phyloP scores from a whole-genome alignment of 2,888 invertebrate species.

The Calliopum simillimum region DNA sequence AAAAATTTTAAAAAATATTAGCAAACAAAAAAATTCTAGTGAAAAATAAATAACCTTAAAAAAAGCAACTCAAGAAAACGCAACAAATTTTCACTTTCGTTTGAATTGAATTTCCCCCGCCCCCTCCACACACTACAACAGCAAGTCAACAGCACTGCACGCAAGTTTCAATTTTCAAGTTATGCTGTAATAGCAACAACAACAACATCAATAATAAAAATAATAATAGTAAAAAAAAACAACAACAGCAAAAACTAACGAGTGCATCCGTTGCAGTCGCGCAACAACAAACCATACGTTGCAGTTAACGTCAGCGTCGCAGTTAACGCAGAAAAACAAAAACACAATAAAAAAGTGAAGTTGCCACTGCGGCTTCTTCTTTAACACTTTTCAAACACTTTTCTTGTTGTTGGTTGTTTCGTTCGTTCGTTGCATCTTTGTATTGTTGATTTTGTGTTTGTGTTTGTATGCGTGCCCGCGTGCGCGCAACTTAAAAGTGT shows the following conservation, averaged over 20 bases:
- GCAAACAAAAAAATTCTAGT: neutral
- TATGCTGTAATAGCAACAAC: slow-evolving; percentile 55
- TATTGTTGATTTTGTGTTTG: no score
- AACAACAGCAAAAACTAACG: slow-evolving; percentile 43
- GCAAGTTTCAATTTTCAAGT: slow-evolving; percentile 38
- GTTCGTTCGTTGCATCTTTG: no score
- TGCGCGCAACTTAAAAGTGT: no score
- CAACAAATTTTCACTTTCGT: slow-evolving; percentile 53
- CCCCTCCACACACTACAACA: no score
- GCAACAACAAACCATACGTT: neutral
- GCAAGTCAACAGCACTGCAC: slow-evolving; percentile 29
- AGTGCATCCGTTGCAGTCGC: slow-evolving; percentile 24
- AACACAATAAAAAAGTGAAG: no score
- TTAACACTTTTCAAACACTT: no score
- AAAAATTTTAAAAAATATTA: neutral
- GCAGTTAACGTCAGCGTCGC: slow-evolving; percentile 6
- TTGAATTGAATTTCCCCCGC: slow-evolving; percentile 53
- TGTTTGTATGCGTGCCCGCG: no score
- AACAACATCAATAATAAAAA: slow-evolving; percentile 52
- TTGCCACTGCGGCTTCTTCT: no score
- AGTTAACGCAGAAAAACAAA: neutral
- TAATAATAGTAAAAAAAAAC: slow-evolving; percentile 38
- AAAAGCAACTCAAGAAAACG: neutral
- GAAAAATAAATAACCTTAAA: neutral
- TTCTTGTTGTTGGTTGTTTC: no score